Evolutionary conservation across 2,113 vertebrate species (phyloP), one percentile per base, ranked within the genome.

Genomic region (Lipophrys pholis): DNA sequence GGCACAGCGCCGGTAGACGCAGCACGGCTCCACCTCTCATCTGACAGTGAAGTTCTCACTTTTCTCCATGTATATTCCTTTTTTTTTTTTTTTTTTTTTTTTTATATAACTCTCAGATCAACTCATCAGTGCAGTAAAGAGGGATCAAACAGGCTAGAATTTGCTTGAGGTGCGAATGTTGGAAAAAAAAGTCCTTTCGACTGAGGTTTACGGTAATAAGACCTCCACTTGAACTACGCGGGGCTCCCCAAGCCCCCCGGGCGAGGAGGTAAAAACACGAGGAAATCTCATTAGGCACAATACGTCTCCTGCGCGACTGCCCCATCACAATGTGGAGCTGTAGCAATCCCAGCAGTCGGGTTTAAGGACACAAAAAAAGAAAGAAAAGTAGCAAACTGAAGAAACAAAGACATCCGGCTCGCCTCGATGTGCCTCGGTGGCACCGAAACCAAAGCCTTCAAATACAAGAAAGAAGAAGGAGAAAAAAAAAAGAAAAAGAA

Each of bases 261-360:
- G 90, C 79, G 0, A 81, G 72, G 14, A 6, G 40, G 63, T 17
- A 69, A 79, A 77, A 73, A 77, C 60, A 53, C 12, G 39, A 62
- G 74, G 81, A 91, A 90, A 91, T 89, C 92, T 94, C 91, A 93
- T 93, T 93, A 93, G 90, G 83, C 80, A 73, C 89, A 82, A 85
- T 78, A 79, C 82, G 84, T 81, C 59, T 82, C 71, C 76, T 81
- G 67, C 56, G 69, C 45, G 5, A 67, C 73, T 84, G 83, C 70
- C 82, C 86, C 79, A 81, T 86, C 83, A 78, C 82, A 52, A 64
- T 54, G 74, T 78, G 11, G 52, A 80, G 73, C 68, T 77, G 66
- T 83, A 85, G 76, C 49, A 87, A 88, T 76, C 51, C 53, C 59
- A 82, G 69, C 81, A 86, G 80, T 81, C 59, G 68, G 68, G 60